phyloP scores from a whole-genome alignment of 2,888 invertebrate genomes.

The Eugnorisma glareosa region DNA sequence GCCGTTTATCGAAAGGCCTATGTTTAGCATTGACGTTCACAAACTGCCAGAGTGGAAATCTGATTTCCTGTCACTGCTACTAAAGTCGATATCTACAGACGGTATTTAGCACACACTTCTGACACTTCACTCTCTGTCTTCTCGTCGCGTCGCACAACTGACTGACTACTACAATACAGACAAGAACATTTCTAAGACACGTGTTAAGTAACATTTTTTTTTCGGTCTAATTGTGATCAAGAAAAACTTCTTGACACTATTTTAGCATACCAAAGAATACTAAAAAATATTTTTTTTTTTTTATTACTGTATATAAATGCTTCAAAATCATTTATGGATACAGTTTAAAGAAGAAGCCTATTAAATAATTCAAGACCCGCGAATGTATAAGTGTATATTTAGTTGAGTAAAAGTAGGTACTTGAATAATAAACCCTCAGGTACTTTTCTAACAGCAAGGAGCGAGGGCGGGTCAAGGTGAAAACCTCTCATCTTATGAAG shows the following conservation, averaged over 20 bases:
- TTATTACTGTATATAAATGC: not conserved
- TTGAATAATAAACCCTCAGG: conserved; percentile 16
- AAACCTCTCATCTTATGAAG: conserved; percentile 40
- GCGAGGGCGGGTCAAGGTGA: conserved; percentile 33
- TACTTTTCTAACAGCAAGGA: conserved; percentile 19
- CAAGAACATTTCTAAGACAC: not conserved
- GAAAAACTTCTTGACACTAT: not conserved
- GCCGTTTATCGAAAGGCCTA: not conserved
- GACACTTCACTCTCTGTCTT: not conserved
- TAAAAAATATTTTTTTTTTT: not conserved
- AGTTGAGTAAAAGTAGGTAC: conserved; percentile 21
- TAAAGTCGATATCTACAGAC: not conserved
- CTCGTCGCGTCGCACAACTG: not conserved
- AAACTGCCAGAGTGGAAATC: not conserved
- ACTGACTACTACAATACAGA: not conserved
- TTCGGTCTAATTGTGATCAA: not conserved
- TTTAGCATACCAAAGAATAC: not conserved
- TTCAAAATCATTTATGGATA: conserved; percentile 4
- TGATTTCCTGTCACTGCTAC: not conserved
- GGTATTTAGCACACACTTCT: not conserved
- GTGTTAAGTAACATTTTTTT: not conserved
- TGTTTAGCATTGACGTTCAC: not conserved
- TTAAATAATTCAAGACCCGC: conserved; percentile 12
- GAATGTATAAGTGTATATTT: conserved; percentile 35
- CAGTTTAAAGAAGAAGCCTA: conserved; percentile 15